A percentile compares a stretch with the other conserved stretches of the same genome.
These are phyloP conservation scores for Pecten maximus DNA, from an alignment of 2,888 invertebrate genomes.

Conservation along the genomic window DNA sequence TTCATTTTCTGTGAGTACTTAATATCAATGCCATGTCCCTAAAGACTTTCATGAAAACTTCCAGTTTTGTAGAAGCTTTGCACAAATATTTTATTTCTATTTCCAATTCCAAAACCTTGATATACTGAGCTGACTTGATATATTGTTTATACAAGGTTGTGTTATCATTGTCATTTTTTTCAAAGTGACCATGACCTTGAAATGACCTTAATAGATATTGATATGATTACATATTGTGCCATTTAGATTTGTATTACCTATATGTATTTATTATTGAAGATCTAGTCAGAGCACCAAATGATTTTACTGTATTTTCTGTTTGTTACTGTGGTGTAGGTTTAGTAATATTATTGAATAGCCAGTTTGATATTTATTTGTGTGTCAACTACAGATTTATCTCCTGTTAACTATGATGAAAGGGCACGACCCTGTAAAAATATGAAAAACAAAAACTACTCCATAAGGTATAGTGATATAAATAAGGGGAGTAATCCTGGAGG, in stretches of 20 bases:
- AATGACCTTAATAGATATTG: neutral
- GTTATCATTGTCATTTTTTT: neutral
- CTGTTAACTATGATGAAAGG: neutral
- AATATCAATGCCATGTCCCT: neutral
- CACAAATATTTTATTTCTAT: neutral
- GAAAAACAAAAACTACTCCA: neutral
- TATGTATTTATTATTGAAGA: slow-evolving; percentile 4
- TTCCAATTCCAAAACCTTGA: neutral
- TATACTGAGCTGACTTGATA: neutral
- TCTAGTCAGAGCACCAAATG: neutral
- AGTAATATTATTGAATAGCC: neutral
- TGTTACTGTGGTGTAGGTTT: neutral
- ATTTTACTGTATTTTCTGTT: neutral
- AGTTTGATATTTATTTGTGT: neutral
- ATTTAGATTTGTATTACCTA: neutral
- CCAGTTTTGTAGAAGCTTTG: neutral
- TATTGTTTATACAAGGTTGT: neutral
- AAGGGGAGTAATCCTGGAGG: neutral
- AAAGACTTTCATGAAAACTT: neutral
- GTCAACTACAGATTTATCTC: neutral
- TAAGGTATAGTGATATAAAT: neutral
- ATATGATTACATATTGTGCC: slow-evolving; percentile 7
- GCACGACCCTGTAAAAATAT: neutral
- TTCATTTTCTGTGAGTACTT: neutral
- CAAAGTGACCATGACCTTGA: neutral